Evolutionary conservation across 2,888 invertebrate genomes (phyloP).

Genomic region (Galerucella calmariensis): DNA sequence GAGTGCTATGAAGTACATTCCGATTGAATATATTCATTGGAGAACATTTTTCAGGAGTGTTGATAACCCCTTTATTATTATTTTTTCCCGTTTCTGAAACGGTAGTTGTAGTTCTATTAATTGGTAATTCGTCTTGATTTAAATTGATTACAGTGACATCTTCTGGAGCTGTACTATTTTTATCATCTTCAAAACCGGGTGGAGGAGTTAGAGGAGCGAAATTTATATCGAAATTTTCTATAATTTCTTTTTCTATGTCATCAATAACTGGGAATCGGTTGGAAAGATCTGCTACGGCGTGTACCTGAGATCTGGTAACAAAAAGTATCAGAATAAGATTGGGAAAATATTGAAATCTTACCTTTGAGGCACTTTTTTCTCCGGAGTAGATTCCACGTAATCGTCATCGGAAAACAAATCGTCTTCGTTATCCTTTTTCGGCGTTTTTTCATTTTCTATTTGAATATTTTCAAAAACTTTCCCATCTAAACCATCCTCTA

Average conservation of each 20-base stretch:
- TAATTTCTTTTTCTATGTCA: constrained; percentile 11
- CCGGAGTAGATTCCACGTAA: constrained; percentile 57
- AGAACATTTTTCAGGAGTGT: neutral
- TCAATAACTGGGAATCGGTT: neutral
- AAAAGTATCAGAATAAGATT: neutral
- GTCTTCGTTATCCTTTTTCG: constrained; percentile 34
- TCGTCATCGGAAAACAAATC: constrained; percentile 52
- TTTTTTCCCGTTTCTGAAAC: neutral
- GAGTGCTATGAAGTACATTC: constrained; percentile 39
- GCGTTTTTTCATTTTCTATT: constrained; percentile 19
- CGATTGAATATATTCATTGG: neutral
- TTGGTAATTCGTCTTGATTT: constrained; percentile 12
- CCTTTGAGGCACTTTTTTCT: constrained; percentile 41
- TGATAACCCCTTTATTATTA: neutral
- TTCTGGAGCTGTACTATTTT: constrained; percentile 9
- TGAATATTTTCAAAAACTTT: constrained; percentile 33
- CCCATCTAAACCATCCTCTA: constrained; percentile 37
- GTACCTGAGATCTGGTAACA: constrained; percentile 26
- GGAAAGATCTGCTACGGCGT: neutral
- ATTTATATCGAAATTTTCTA: constrained; percentile 35
- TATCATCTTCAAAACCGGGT: constrained; percentile 47
- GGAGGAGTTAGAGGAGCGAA: constrained; percentile 48
- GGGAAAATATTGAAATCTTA: constrained; percentile 3
- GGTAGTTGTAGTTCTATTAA: constrained; percentile 1
- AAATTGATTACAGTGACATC: constrained; percentile 22